These are phyloP conservation scores for Crotalus viridis DNA, from an alignment of 2,113 vertebrate genomes.

Conservation along the genomic window DNA sequence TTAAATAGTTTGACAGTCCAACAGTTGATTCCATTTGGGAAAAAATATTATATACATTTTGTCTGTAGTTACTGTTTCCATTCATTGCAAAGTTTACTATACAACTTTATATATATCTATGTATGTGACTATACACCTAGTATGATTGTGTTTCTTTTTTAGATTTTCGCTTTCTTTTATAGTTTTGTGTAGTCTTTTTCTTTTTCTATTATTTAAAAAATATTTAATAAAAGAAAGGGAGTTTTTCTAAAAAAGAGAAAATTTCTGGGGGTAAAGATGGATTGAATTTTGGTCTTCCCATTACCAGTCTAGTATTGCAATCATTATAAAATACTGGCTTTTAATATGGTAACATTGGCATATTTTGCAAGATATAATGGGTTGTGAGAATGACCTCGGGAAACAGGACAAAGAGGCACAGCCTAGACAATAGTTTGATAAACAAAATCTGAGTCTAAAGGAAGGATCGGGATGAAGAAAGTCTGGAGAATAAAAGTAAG, in stretches of 20 bases:
- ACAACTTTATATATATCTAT: background rate
- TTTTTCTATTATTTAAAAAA: background rate
- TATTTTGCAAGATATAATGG: no score
- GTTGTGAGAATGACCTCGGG: background rate
- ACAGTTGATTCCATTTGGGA: no score
- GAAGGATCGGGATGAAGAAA: background rate
- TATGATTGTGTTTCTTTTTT: background rate
- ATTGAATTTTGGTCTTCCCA: background rate
- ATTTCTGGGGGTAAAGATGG: background rate
- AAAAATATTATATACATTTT: background rate
- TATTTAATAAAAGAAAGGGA: background rate
- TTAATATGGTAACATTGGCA: background rate
- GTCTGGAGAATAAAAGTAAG: background rate
- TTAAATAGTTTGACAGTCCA: no score
- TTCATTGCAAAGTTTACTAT: background rate
- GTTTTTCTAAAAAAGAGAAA: background rate
- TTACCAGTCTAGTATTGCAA: background rate
- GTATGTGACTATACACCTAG: background rate
- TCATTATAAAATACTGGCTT: background rate
- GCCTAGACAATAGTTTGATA: background rate
- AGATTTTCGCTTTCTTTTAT: background rate
- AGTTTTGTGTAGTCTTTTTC: background rate
- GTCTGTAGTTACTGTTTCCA: background rate
- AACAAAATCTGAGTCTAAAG: background rate
- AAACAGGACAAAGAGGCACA: background rate